Base-by-base conservation (phyloP, 2,113 vertebrate genomes). In the Esox niger region DNA sequence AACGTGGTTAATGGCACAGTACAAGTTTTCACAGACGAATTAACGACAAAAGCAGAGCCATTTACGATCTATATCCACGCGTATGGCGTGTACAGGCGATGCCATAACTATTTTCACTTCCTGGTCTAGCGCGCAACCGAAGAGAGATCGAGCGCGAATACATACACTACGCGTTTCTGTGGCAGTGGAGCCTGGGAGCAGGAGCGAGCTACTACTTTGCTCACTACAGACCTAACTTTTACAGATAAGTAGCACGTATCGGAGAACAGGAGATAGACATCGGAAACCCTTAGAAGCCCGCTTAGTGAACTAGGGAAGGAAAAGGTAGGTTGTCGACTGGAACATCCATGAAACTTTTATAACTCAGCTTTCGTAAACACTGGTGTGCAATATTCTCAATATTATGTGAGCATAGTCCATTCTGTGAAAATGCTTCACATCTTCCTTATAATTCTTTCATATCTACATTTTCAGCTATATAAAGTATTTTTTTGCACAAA, bases 101-200 rank as follows among this genome's bases (percentile, higher is more conserved):
- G 82, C 76, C 72, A 73, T 78, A 84, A 80, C 86, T 60, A 64
- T 58, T 68, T 86, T 86, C 79, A 89, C 87, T 89, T 90, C 89
- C 89, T 89, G 86, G 43, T 33, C 68, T 26, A 59, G 29, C 20
- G 31, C 26, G 17, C 57, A 30, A 6, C 47, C 35, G 35, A n/a
- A 43, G 38, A 15, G 68, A 73, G 65, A 21, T 11, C 33, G 43
- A 38, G 60, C 49, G 29, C 32, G 32, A 52, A 43, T 23, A 33
- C 65, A 67, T 54, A 9, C 54, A 38, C 17, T n/a, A n/a, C 20
- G 33, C 26, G 54, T 57, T 11, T 55, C 38, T 9, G 23, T 54
- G 23, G 27, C 57, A 59, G 29, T 20, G 27, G 47, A 52, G 6
- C 15, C 26, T 30, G 57, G 57, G 29, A n/a, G 27, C 57, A 30